These are phyloP conservation scores for Punctoribates punctum DNA, from an alignment of 2,888 invertebrate species.

Conservation along the genomic window DNA sequence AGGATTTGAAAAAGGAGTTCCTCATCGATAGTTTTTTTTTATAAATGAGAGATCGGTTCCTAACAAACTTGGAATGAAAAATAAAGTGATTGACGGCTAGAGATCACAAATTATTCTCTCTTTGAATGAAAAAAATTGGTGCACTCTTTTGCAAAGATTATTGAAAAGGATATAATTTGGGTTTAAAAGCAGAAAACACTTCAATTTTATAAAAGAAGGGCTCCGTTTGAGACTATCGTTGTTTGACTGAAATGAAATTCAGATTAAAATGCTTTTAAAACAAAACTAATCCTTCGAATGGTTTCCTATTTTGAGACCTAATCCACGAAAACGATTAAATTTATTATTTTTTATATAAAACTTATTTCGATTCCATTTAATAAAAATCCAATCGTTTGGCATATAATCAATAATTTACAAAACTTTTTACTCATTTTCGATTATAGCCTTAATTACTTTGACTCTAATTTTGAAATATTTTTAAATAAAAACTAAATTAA, in stretches of 20 bases:
- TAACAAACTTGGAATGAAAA: no score
- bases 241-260: background rate
- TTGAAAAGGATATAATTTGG: background rate
- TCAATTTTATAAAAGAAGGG: background rate
- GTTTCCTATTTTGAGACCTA: background rate
- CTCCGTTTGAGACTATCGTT: background rate
- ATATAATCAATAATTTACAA: no score
- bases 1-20: background rate
- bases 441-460: no score
- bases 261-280: constrained; percentile 4
- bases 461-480: no score
- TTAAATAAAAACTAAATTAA: no score
- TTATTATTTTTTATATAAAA: no score
- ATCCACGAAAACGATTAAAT: background rate
- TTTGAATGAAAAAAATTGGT: background rate
- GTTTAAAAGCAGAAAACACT: background rate
- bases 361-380: no score
- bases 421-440: no score
- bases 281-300: background rate
- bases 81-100: no score
- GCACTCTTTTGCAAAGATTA: background rate
- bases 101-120: no score
- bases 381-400: no score
- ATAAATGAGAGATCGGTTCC: no score
- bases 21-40: background rate